Conservation (phyloP, 2,113 vertebrate genomes). For the Ginglymostoma cirratum region DNA sequence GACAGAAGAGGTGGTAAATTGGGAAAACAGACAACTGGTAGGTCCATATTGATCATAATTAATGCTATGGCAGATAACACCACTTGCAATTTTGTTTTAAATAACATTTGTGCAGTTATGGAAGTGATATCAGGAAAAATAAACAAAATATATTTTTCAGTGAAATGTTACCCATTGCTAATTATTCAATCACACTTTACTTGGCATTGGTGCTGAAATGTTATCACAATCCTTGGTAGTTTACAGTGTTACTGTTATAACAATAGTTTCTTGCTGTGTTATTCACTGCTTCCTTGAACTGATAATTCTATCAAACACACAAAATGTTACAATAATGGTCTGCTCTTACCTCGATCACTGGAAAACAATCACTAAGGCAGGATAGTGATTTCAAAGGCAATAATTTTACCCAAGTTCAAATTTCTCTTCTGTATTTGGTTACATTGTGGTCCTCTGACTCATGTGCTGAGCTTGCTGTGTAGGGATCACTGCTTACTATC, state of each 20-base stretch:
- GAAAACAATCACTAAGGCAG: neutral
- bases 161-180: neutral
- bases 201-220: neutral
- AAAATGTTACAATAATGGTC: neutral
- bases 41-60: neutral
- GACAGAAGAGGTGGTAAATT: neutral
- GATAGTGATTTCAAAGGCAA: neutral
- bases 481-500: neutral
- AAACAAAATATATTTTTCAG: neutral
- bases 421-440: neutral
- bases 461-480: neutral
- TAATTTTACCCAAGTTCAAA: neutral
- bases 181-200: neutral
- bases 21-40: neutral
- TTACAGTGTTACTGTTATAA: conserved; percentile 3
- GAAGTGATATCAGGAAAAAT: neutral
- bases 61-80: neutral
- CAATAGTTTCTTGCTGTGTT: neutral
- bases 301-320: neutral
- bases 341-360: neutral
- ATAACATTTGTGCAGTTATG: neutral
- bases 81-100: neutral
- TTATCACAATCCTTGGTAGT: neutral
- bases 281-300: conserved; percentile 14
- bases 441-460: neutral